A percentile compares a stretch with the other conserved stretches of the same genome.
Conservation (phyloP, 2,888 invertebrate species). For the Latheticus oryzae region DNA sequence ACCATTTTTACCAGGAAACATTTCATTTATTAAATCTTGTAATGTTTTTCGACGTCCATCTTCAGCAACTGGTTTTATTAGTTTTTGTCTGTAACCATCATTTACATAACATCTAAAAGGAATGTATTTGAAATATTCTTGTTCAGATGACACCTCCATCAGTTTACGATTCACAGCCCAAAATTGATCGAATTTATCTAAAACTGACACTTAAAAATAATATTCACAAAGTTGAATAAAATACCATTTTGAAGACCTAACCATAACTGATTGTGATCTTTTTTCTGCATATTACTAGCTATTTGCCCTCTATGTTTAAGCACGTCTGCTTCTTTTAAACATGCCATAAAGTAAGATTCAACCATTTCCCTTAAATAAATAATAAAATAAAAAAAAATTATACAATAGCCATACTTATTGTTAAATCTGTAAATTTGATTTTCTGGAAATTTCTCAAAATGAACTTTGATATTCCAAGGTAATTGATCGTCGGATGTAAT, state of each 20-base stretch:
- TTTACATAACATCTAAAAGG: constrained; percentile 86
- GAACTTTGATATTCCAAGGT: constrained; percentile 95
- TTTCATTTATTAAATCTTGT: constrained; percentile 76
- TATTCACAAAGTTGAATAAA: neutral
- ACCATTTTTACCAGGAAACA: constrained; percentile 72
- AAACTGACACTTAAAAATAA: constrained; percentile 52
- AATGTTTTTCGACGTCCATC: constrained; percentile 80
- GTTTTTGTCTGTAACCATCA: constrained; percentile 78
- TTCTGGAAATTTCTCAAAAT: constrained; percentile 95
- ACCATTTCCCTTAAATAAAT: constrained; percentile 89
- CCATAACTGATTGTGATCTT: constrained; percentile 97
- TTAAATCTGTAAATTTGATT: constrained; percentile 87
- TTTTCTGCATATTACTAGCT: constrained; percentile 92
- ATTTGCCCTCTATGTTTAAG: constrained; percentile 93
- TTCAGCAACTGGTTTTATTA: constrained; percentile 80
- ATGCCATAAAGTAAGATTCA: constrained; percentile 94
- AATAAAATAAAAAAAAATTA: no score
- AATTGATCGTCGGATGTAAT: constrained; percentile 75
- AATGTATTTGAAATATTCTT: constrained; percentile 88
- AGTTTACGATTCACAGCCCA: constrained; percentile 96
- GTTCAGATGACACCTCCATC: constrained; percentile 87
- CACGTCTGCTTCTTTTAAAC: constrained; percentile 98
- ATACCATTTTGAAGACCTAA: constrained; percentile 91
- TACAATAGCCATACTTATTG: constrained; percentile 84
- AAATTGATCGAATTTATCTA: constrained; percentile 98